Conservation (phyloP, 2,888 invertebrate genomes). For the Elgonia sp. region DNA sequence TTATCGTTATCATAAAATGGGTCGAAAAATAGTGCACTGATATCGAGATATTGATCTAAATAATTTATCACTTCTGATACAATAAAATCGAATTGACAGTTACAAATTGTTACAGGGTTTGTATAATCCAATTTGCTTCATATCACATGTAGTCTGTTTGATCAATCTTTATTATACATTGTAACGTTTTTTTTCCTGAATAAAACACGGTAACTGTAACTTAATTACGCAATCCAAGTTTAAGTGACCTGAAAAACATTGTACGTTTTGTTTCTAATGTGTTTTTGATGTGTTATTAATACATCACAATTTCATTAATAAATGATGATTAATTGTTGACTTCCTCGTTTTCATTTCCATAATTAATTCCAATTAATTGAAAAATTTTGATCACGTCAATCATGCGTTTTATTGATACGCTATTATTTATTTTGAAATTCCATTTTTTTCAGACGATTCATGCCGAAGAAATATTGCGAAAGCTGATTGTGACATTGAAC, state of each 20-base stretch:
- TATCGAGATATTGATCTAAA: constrained; percentile 59
- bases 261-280: constrained; percentile 7
- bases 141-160: constrained; percentile 39
- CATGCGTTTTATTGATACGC: not conserved
- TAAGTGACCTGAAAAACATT: constrained; percentile 17
- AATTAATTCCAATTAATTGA: no score
- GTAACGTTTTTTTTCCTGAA: constrained; percentile 38
- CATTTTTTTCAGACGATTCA: not conserved
- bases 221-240: constrained; percentile 35
- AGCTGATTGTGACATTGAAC: not conserved
- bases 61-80: constrained; percentile 62
- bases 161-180: constrained; percentile 65
- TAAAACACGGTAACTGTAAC: constrained; percentile 39
- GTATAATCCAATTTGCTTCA: constrained; percentile 65
- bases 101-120: constrained; percentile 66
- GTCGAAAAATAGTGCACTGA: constrained; percentile 58
- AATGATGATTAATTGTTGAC: not conserved
- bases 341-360: not conserved
- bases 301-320: not conserved
- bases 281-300: not conserved
- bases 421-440: not conserved
- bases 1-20: constrained; percentile 55
- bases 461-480: not conserved
- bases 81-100: constrained; percentile 68
- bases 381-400: no score